Evolutionary conservation across 2,888 invertebrate species (phyloP), one percentile per base, ranked within the genome.

Genomic region (Eupithecia tripunctaria): DNA sequence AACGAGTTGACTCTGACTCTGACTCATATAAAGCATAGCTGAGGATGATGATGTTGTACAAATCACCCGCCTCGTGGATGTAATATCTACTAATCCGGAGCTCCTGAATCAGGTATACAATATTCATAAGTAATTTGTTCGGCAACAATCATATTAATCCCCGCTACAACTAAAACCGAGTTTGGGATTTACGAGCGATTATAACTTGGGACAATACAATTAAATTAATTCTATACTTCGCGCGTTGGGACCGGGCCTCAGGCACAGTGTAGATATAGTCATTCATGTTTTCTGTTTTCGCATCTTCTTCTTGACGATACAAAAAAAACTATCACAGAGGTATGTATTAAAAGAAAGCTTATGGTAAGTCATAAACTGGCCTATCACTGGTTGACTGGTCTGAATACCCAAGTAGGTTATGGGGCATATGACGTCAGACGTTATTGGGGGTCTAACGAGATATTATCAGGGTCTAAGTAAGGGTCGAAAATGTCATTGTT

Each of bases 161-260:
- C 56, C 25, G 56, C n/a, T 25, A 25, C 56, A 56, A 56, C 56
- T 56, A 32, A 71, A 65, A 68, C 36, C 70, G 62, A 60, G 65
- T 65, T 73, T 60, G 25, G 70, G 43, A 67, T 70, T 70, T 47
- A 64, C 59, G 47, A 32, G 68, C 73, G 67, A 71, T 73, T 72
- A 75, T 67, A 67, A 75, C 75, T 70, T 68, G 70, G 71, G 68
- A 68, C 64, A 67, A 72, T 66, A 74, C 71, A 74, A 71, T 79
- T 75, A 70, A 76, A 77, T 77, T 75, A 79, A 75, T 77, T 71
- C 64, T 68, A 66, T 66, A 73, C 67, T 76, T 73, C 72, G 65
- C 73, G 70, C 75, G 70, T 15, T 29, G 68, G 66, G 69, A 64
- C 60, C n/a, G 59, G 32, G 43, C 47, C 43, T 38, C 18, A 15